Base-by-base conservation (phyloP, 2,797 vertebrate species). In the Neoniphon sammara region DNA sequence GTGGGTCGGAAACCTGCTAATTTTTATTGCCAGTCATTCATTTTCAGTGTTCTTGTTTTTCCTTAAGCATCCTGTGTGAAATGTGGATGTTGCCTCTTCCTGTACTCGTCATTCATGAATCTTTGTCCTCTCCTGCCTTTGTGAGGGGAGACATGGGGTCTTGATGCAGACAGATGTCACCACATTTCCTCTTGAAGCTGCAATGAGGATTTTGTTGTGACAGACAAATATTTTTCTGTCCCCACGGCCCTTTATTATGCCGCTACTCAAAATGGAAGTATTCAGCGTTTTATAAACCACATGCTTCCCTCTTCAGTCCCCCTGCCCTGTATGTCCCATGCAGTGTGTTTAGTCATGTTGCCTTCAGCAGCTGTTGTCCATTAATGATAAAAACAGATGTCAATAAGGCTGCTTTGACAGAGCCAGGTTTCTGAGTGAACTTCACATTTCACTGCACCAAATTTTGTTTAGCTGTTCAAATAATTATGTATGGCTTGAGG, bases 61-160 rank as follows among this genome's bases (percentile, higher is more conserved):
- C 65, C 82, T 77, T 64, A 80, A 80, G 78, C 79, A 72, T 91
- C 87, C 85, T 88, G 88, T 91, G 85, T 89, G 84, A 88, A 82
- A 83, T 87, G 82, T 89, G 88, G 83, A 87, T 82, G 76, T 90
- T 84, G 85, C 80, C 78, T 87, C 77, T 89, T 93, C 86, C 90
- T 91, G 85, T 79, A 77, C 72, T 83, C 72, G 44, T 80, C 83
- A 91, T 86, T 86, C 82, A 80, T 86, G 79, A 89, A 82, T 83
- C 78, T 71, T 77, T 84, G 76, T 87, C 78, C 70, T 75, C 66
- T 86, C 77, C 85, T 84, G 82, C 73, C 75, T 55, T 70, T 66
- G 78, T 21, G 20, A 73, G 59, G 58, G 68, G 61, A 72, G 83
- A 75, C 65, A 44, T 15, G 49, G 31, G 56, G 64, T 84, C 63